A percentile compares a stretch with the other conserved stretches of the same genome.
Conservation (phyloP, 2,888 invertebrate genomes). For the Antitype chi region DNA sequence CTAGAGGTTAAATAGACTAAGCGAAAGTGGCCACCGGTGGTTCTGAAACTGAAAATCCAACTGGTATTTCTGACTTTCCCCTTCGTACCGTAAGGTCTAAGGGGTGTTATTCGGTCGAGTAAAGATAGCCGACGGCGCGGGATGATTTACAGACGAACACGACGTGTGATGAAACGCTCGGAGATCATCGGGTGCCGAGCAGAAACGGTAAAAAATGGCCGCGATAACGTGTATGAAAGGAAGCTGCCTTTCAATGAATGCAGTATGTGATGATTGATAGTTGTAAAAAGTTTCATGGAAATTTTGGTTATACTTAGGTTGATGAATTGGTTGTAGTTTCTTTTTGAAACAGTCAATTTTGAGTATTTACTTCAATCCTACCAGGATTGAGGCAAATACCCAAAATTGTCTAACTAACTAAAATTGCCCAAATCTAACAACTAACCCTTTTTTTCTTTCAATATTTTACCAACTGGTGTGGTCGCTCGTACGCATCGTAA, state of each 20-base stretch:
- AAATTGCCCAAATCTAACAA: no score
- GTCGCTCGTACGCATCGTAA: neutral
- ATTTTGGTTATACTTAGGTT: conserved; percentile 11
- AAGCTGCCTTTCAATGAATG: conserved; percentile 50
- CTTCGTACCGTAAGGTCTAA: conserved; percentile 36
- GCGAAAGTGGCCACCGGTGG: no score
- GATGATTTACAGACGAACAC: conserved; percentile 68
- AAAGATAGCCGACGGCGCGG: conserved; percentile 65
- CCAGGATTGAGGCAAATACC: no score
- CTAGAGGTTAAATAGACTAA: neutral
- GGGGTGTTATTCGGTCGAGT: conserved; percentile 65
- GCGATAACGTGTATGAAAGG: conserved; percentile 63
- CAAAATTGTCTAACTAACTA: no score
- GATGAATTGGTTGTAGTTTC: neutral
- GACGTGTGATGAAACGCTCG: conserved; percentile 66
- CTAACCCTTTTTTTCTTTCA: no score
- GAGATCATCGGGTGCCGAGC: conserved; percentile 56
- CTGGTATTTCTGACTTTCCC: conserved; percentile 35
- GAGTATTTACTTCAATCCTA: neutral
- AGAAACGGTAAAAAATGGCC: conserved; percentile 57
- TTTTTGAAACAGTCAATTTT: neutral
- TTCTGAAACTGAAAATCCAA: neutral
- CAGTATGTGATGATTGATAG: conserved; percentile 56
- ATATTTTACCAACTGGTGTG: neutral
- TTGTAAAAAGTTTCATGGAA: conserved; percentile 23